Evolutionary conservation across 2,797 vertebrate genomes (phyloP).

Genomic region (Corythornis leucogaster): DNA sequence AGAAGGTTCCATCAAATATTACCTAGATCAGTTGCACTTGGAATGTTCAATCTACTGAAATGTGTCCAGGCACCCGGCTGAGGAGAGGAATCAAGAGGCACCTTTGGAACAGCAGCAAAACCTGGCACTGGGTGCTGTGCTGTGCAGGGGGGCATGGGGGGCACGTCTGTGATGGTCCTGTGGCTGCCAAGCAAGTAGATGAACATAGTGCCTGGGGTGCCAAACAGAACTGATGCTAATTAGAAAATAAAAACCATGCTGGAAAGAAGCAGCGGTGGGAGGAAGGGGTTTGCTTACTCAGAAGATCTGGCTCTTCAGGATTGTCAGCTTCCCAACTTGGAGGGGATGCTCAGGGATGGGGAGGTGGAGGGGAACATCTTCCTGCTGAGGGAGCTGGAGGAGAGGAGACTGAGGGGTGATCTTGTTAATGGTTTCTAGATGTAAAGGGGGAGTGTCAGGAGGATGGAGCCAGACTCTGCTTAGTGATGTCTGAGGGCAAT

Average conservation of each 20-base stretch:
- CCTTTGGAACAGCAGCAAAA: background rate
- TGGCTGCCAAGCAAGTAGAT: background rate
- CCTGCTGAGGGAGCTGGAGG: no score
- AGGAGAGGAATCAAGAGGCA: background rate
- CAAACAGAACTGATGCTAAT: background rate
- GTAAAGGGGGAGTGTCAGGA: no score
- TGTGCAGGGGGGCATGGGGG: background rate
- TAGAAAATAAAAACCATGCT: background rate
- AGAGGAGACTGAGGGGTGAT: no score
- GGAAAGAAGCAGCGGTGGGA: background rate
- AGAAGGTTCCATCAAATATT: background rate
- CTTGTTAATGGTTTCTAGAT: no score
- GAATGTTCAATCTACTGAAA: background rate
- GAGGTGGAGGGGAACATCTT: background rate
- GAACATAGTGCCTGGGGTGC: background rate
- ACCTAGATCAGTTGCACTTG: background rate
- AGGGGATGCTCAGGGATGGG: rapidly evolving
- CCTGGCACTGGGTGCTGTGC: background rate
- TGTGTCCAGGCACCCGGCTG: background rate
- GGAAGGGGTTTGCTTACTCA: background rate
- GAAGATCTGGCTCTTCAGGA: background rate
- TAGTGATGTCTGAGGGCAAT: no score
- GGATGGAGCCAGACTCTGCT: no score
- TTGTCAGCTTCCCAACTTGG: background rate
- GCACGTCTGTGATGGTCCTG: rapidly evolving